These are phyloP conservation scores for Accipiter virgatus DNA, from an alignment of 2,113 vertebrate species.

Conservation along the genomic window DNA sequence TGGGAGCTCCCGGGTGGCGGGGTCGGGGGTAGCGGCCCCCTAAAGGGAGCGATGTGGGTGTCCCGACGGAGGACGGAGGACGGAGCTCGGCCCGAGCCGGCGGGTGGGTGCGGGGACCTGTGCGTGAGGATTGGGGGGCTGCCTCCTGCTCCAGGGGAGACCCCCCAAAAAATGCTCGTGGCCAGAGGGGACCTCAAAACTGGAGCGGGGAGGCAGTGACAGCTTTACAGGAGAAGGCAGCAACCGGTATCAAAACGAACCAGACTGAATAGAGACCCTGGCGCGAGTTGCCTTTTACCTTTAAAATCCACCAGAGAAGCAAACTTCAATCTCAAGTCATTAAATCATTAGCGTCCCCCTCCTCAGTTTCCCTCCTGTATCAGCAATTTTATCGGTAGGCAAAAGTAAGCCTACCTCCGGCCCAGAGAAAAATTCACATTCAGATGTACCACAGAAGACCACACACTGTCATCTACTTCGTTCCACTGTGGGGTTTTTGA, in stretches of 20 bases:
- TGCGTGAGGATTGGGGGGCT: background rate
- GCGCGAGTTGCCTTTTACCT: background rate
- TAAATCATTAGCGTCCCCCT: background rate
- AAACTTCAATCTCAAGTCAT: background rate
- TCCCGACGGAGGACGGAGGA: background rate
- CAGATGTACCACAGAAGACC: background rate
- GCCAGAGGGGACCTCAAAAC: background rate
- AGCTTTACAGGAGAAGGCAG: background rate
- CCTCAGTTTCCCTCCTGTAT: background rate
- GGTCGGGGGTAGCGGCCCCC: no score
- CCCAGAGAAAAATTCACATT: background rate
- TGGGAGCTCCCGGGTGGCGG: no score
- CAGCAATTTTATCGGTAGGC: background rate
- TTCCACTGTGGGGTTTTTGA: background rate
- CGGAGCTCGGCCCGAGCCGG: no score
- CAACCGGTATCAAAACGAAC: background rate
- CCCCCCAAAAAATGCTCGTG: no score
- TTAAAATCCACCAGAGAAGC: background rate
- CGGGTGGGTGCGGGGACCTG: no score
- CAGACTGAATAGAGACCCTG: accelerated
- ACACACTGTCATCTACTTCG: background rate
- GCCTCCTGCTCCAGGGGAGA: accelerated
- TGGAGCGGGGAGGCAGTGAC: background rate
- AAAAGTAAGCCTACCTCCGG: background rate
- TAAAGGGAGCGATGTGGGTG: background rate